A percentile compares a stretch with the other conserved stretches of the same genome.
Evolutionary conservation across 2,797 vertebrate genomes (phyloP).

Genomic region (Acestrorhynchus altus): DNA sequence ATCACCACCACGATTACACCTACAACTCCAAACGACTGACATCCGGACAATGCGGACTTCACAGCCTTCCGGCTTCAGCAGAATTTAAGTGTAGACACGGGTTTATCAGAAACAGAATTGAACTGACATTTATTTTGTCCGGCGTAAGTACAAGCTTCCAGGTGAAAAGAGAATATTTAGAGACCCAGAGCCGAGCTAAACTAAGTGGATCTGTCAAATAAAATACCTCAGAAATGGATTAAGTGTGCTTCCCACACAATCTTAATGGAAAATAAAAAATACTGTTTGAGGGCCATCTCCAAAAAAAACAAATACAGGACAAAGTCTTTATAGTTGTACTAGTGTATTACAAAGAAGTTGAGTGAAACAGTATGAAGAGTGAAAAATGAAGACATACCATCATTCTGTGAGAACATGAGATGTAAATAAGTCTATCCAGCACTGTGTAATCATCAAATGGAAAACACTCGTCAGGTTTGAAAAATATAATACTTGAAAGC

Average conservation of each 20-base stretch:
- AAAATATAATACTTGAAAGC: neutral
- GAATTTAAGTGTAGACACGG: too few relatives aligned
- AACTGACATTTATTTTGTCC: too few relatives aligned
- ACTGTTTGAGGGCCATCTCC: neutral
- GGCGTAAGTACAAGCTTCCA: too few relatives aligned
- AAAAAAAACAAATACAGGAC: neutral
- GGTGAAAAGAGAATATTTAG: neutral
- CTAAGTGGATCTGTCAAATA: neutral
- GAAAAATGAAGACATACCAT: neutral
- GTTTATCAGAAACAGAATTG: too few relatives aligned
- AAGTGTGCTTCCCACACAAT: neutral
- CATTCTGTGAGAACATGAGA: neutral
- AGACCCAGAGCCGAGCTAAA: neutral
- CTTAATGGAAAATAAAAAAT: conserved; percentile 8
- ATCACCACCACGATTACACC: too few relatives aligned
- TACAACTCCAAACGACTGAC: too few relatives aligned
- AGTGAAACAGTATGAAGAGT: neutral
- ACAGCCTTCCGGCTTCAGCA: too few relatives aligned
- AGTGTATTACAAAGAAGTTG: too few relatives aligned
- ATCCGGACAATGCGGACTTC: too few relatives aligned
- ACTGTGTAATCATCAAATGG: neutral
- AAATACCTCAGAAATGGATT: neutral
- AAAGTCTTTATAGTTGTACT: neutral
- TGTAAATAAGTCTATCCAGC: neutral
- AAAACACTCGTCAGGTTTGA: conserved; percentile 8